Evolutionary conservation across 2,113 vertebrate genomes (phyloP), one percentile per base, ranked within the genome.

Genomic region (Oplegnathus fasciatus): DNA sequence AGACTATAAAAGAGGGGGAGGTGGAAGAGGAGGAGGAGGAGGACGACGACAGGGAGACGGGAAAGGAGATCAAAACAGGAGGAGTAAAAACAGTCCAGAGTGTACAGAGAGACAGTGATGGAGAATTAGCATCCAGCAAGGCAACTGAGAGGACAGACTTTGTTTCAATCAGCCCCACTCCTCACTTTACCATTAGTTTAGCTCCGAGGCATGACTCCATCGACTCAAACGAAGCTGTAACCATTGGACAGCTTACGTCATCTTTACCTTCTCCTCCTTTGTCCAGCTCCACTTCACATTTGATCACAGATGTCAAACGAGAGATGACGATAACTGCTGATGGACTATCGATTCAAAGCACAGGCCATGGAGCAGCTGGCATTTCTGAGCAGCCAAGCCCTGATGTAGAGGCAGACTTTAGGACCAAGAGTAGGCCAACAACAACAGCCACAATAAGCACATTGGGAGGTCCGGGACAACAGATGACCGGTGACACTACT

Each of bases 81-180:
- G 50, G 55, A 50, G 90, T 64, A 83, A 80, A 88, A 82, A 18
- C 15, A 22, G 70, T 80, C 40, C 78, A 86, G 84, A 81, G 78
- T 46, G 60, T 73, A 26, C 84, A 92, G 82, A 83, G 86, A 77
- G 84, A 89, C 64, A 44, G 66, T 37, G 80, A 88, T 80, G 77
- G 85, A 86, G 89, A 89, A 73, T 78, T 84, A 78, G 9, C 72
- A 66, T 88, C 86, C 71, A 91, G 67, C 44, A 62, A 79, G 71
- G 9, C 68, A 64, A 89, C 22, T 55, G 84, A 89, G 67, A 61
- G 65, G 44, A 86, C 91, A 91, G 90, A 93, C 85, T 91, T 86
- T 86, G 81, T 81, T 80, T 84, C 83, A 65, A 75, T 86, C 77
- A 88, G 75, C 44, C 82, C 72, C 5, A 89, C 82, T 87, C 52